Percentiles rank a stretch among this genome's conserved stretches.
These are phyloP conservation scores for Poecilus cupreus DNA, from an alignment of 2,888 invertebrate genomes.

Conservation along the genomic window DNA sequence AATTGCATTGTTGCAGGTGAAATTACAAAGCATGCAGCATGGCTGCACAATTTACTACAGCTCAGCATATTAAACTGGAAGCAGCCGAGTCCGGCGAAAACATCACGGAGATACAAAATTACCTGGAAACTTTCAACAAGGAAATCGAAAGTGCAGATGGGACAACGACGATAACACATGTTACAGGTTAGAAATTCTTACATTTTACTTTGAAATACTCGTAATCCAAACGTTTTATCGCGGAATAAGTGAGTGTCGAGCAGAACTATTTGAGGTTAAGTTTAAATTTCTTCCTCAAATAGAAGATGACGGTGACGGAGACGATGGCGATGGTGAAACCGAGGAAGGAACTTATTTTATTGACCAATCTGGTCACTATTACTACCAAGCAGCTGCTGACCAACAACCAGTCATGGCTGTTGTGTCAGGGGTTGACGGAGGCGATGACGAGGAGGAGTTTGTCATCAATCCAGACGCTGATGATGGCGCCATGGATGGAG, in stretches of 20 bases:
- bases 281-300: neutral
- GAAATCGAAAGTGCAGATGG: slow-evolving; percentile 81
- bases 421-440: slow-evolving; percentile 73
- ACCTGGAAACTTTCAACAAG: slow-evolving; percentile 87
- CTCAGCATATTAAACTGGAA: slow-evolving; percentile 72
- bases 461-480: slow-evolving; percentile 73
- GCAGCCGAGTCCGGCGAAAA: slow-evolving; percentile 71
- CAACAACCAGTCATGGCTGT: slow-evolving; percentile 80
- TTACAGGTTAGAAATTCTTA: slow-evolving; percentile 70
- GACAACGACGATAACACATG: slow-evolving; percentile 68
- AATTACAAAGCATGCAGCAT: slow-evolving; percentile 63
- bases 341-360: slow-evolving; percentile 86
- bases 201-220: neutral
- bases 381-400: slow-evolving; percentile 83
- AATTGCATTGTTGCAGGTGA: slow-evolving; percentile 35
- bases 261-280: too few relatives aligned
- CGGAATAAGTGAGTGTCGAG: too few relatives aligned
- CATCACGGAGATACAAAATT: slow-evolving; percentile 85
- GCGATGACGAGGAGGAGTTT: slow-evolving; percentile 73
- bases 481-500: slow-evolving; percentile 65
- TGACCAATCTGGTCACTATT: slow-evolving; percentile 88
- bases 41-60: slow-evolving; percentile 69
- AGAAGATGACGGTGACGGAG: slow-evolving; percentile 65
- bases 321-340: slow-evolving; percentile 72
- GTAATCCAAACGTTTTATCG: too few relatives aligned